phyloP scores from a whole-genome alignment of 2,888 invertebrate genomes.

The Zygaena filipendulae region DNA sequence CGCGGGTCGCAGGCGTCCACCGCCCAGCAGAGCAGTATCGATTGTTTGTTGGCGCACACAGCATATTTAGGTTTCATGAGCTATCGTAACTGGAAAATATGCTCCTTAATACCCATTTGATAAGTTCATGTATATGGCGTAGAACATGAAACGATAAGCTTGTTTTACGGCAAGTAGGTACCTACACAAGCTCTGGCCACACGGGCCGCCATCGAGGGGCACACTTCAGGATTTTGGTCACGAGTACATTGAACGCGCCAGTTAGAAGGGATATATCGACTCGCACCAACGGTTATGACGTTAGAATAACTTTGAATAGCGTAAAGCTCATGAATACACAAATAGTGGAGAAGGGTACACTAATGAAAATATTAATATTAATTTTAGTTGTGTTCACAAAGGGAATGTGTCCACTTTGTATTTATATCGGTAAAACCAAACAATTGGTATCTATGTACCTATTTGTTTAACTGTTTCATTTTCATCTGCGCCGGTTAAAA shows the following conservation, averaged over 20 bases:
- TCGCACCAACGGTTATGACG: slow-evolving; percentile 59
- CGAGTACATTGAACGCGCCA: slow-evolving; percentile 40
- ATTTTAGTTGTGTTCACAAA: slow-evolving; percentile 29
- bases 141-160: too few relatives aligned
- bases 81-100: slow-evolving; percentile 29
- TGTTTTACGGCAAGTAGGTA: slow-evolving; percentile 15
- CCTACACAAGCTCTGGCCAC: slow-evolving; percentile 30
- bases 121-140: slow-evolving; percentile 23
- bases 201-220: slow-evolving; percentile 40
- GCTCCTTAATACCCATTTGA: slow-evolving; percentile 27
- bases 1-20: slow-evolving; percentile 35
- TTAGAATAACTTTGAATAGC: slow-evolving; percentile 64
- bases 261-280: slow-evolving; percentile 50
- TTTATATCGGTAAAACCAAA: too few relatives aligned
- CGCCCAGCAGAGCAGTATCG: slow-evolving; percentile 35
- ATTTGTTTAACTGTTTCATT: neutral
- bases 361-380: slow-evolving; percentile 36
- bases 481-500: neutral
- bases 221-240: slow-evolving; percentile 60
- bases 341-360: slow-evolving; percentile 31
- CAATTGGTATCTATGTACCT: too few relatives aligned
- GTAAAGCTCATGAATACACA: slow-evolving; percentile 55
- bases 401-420: slow-evolving; percentile 7
- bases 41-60: slow-evolving; percentile 50
- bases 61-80: slow-evolving; percentile 30